These are phyloP conservation scores for Rotaria magnacalcarata DNA, from an alignment of 2,888 invertebrate species.

Conservation along the genomic window DNA sequence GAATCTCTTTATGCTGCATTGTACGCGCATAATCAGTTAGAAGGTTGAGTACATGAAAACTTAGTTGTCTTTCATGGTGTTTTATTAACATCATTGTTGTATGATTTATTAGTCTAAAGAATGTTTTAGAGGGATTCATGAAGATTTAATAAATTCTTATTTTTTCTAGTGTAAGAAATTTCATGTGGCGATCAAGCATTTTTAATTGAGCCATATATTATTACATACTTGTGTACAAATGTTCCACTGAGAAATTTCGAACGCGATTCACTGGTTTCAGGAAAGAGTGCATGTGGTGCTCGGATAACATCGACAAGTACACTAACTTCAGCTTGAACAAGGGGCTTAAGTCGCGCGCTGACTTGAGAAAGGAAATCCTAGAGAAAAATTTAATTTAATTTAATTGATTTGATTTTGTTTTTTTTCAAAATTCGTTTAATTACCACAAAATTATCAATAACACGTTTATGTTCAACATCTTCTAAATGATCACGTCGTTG, in stretches of 20 bases:
- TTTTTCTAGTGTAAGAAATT: no score
- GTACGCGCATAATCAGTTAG: conserved; percentile 6
- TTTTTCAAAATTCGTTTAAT: background rate
- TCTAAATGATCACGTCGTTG: background rate
- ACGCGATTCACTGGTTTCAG: background rate
- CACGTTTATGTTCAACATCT: conserved; percentile 14
- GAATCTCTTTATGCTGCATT: conserved; percentile 21
- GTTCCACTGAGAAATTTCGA: background rate
- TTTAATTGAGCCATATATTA: no score
- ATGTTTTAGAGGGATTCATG: background rate
- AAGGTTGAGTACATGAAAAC: conserved; percentile 8
- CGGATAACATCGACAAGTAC: conserved; percentile 92
- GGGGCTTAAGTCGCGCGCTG: conserved; percentile 87
- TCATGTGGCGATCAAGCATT: no score
- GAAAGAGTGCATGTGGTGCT: conserved; percentile 72
- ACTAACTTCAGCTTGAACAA: conserved; percentile 89
- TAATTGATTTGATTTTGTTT: background rate
- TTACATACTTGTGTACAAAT: conserved; percentile 12
- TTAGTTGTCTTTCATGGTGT: background rate
- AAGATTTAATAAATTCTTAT: background rate
- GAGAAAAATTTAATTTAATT: conserved; percentile 37
- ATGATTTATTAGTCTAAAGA: conserved; percentile 29
- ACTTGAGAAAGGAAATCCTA: conserved; percentile 82
- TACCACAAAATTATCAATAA: conserved; percentile 41
- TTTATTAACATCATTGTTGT: conserved; percentile 14